A percentile compares a stretch with the other conserved stretches of the same genome.
Conservation (phyloP, 2,113 vertebrate species). For the Poeciliopsis turrubarensis region DNA sequence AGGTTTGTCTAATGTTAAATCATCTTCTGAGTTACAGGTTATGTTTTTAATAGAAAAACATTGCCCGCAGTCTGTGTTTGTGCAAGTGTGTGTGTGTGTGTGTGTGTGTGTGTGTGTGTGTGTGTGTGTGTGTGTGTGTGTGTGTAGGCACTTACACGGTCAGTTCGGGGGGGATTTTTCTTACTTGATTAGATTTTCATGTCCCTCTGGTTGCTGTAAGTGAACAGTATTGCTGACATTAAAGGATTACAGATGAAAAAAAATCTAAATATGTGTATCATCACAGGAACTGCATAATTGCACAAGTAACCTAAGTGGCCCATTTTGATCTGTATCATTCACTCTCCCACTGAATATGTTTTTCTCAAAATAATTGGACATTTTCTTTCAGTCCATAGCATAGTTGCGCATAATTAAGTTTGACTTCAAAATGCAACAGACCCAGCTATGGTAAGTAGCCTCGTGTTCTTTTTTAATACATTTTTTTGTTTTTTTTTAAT, state of each 20-base stretch:
- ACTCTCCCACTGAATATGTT: constrained; percentile 67
- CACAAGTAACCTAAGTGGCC: constrained; percentile 73
- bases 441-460: constrained; percentile 54
- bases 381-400: constrained; percentile 72
- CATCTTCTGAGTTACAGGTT: constrained; percentile 29
- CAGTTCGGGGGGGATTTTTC: constrained; percentile 18
- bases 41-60: constrained; percentile 27
- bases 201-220: constrained; percentile 55
- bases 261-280: constrained; percentile 66
- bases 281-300: constrained; percentile 70
- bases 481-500: constrained; percentile 17
- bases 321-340: constrained; percentile 78
- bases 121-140: constrained; percentile 7
- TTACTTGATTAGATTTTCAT: constrained; percentile 47
- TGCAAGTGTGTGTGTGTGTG: neutral
- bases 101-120: constrained; percentile 14
- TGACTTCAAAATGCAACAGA: constrained; percentile 76
- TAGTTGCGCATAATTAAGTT: constrained; percentile 76
- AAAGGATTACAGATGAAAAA: constrained; percentile 64
- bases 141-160: constrained; percentile 37
- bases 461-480: constrained; percentile 59
- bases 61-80: constrained; percentile 26
- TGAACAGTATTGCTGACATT: constrained; percentile 66
- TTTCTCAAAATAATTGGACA: constrained; percentile 79
- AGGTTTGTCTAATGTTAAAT: constrained; percentile 30